These are phyloP conservation scores for Antechinus flavipes DNA, from an alignment of 2,113 vertebrate species.

Conservation along the genomic window DNA sequence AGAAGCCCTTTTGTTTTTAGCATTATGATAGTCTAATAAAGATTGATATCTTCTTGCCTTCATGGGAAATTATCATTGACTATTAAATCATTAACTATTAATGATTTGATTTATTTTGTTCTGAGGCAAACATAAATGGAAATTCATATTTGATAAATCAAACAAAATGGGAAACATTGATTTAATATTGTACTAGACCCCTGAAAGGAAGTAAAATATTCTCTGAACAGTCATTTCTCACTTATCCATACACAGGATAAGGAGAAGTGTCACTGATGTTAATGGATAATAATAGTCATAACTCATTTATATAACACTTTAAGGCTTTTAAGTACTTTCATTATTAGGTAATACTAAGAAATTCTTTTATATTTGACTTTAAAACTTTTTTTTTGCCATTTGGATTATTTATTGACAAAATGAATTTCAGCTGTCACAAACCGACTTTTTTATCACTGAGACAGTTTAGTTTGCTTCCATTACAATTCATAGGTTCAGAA, in stretches of 20 bases:
- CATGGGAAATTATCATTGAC: neutral
- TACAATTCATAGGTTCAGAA: neutral
- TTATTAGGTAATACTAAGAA: neutral
- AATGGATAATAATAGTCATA: neutral
- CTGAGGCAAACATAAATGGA: neutral
- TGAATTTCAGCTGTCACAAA: neutral
- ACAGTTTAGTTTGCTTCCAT: neutral
- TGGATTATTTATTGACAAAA: neutral
- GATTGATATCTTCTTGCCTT: neutral
- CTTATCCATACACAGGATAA: neutral
- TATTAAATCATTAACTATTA: neutral
- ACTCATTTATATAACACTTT: neutral
- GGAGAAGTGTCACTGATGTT: neutral
- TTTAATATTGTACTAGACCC: neutral
- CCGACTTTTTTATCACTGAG: neutral
- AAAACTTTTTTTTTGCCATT: neutral
- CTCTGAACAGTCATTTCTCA: slow-evolving; percentile 2
- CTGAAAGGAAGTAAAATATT: neutral
- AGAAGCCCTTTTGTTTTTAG: neutral
- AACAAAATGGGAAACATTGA: neutral
- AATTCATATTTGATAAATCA: neutral
- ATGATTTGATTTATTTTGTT: neutral
- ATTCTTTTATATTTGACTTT: neutral
- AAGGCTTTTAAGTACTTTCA: neutral
- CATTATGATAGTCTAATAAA: neutral